These are phyloP conservation scores for Clarias magur DNA, from an alignment of 2,113 vertebrate species.

Conservation along the genomic window DNA sequence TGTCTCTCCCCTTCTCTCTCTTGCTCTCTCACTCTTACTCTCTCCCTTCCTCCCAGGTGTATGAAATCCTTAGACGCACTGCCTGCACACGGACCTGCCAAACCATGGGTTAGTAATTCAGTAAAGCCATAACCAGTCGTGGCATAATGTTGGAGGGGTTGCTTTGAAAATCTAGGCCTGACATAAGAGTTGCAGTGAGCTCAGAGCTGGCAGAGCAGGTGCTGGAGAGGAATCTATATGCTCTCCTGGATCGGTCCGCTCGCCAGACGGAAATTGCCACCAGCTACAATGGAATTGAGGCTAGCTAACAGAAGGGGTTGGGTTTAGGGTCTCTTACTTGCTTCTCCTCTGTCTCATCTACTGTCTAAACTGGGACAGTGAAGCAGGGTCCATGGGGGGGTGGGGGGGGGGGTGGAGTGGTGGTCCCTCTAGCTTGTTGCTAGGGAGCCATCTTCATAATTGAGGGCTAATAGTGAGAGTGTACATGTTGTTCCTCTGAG, in stretches of 20 bases:
- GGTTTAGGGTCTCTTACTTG: constrained; percentile 24
- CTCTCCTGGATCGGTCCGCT: constrained; percentile 59
- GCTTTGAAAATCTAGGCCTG: constrained; percentile 39
- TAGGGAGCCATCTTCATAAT: constrained; percentile 59
- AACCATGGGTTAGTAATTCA: constrained; percentile 85
- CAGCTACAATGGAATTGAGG: constrained; percentile 52
- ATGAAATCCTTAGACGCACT: constrained; percentile 92
- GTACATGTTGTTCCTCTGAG: constrained; percentile 53
- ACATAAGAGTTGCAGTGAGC: constrained; percentile 37
- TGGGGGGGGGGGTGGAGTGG: constrained; percentile 24
- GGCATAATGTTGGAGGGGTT: constrained; percentile 33
- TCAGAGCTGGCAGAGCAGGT: constrained; percentile 43
- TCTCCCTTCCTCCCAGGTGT: constrained; percentile 75
- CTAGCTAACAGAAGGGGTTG: constrained; percentile 36
- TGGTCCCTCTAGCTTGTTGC: constrained; percentile 52
- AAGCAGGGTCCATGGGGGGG: constrained; percentile 39
- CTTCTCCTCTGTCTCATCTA: constrained; percentile 3
- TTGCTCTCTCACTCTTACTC: constrained; percentile 31
- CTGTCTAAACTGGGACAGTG: constrained; percentile 52
- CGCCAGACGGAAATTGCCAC: constrained; percentile 65
- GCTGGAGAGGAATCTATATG: constrained; percentile 62
- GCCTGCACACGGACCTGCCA: constrained; percentile 84
- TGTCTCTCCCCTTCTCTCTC: constrained; percentile 37
- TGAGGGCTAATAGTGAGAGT: constrained; percentile 56
- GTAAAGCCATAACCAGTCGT: constrained; percentile 31